phyloP scores from a whole-genome alignment of 2,113 vertebrate species.

The Cyphomyrus discorhynchus region DNA sequence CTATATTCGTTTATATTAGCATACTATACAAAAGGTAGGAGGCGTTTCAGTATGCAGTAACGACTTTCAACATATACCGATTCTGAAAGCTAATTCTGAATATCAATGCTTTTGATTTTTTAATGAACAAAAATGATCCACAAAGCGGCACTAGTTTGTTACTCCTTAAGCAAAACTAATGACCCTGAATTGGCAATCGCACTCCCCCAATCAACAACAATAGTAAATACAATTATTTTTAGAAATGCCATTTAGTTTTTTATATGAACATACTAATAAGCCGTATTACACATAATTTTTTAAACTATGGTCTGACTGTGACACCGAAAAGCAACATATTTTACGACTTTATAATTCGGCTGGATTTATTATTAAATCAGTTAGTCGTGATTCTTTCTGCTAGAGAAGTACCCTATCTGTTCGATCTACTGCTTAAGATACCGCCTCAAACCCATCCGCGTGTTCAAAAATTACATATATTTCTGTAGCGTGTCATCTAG shows the following conservation, averaged over 20 bases:
- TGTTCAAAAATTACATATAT: background rate
- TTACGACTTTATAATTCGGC: background rate
- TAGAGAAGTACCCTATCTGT: background rate
- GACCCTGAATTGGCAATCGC: background rate
- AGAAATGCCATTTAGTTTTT: background rate
- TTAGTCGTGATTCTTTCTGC: background rate
- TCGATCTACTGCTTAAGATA: background rate
- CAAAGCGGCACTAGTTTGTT: background rate
- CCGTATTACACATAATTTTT: background rate
- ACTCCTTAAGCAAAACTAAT: background rate
- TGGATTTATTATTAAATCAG: background rate
- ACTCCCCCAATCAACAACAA: background rate
- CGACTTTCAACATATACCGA: background rate
- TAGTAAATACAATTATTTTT: background rate
- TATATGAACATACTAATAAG: background rate
- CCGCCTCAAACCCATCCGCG: background rate
- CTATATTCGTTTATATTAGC: background rate
- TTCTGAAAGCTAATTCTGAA: background rate
- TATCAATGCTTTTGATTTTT: background rate
- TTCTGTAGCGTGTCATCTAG: background rate
- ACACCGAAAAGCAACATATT: background rate
- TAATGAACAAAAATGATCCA: background rate
- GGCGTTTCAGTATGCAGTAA: background rate
- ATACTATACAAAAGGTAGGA: background rate
- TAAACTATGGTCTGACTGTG: background rate